Conservation (phyloP, 2,888 invertebrate species). For the Idaea straminata region DNA sequence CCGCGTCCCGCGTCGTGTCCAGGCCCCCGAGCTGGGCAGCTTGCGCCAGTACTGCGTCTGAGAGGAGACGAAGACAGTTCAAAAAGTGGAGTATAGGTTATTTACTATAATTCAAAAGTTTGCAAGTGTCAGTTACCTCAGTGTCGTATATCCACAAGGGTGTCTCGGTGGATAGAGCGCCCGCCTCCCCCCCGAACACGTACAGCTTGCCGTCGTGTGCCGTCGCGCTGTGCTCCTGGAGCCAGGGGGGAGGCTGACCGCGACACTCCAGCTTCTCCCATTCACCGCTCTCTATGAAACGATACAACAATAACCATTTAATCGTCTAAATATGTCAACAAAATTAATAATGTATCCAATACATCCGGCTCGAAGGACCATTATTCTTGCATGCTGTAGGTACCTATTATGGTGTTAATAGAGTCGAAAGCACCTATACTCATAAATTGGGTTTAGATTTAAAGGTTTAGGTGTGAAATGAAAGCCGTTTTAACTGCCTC, state of each 20-base stretch:
- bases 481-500: no score
- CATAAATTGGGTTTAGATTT: no score
- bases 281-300: slow-evolving; percentile 81
- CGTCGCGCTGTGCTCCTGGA: slow-evolving; percentile 92
- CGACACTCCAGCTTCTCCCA: slow-evolving; percentile 87
- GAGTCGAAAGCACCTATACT: no score
- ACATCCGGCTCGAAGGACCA: no score
- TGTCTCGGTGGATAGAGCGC: slow-evolving; percentile 88
- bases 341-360: no score
- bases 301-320: slow-evolving; percentile 4
- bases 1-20: slow-evolving; percentile 55
- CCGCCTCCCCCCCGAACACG: slow-evolving; percentile 93
- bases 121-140: slow-evolving; percentile 67
- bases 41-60: slow-evolving; percentile 63
- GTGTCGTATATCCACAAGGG: slow-evolving; percentile 92
- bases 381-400: no score
- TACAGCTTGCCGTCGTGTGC: slow-evolving; percentile 87
- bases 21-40: slow-evolving; percentile 80
- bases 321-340: no score
- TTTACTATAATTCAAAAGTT: no score
- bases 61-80: neutral
- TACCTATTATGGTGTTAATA: no score
- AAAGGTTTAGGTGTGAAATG: no score
- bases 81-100: neutral
- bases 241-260: slow-evolving; percentile 87